Conservation (phyloP, 2,797 vertebrate species). For the Anguilla obscura region DNA sequence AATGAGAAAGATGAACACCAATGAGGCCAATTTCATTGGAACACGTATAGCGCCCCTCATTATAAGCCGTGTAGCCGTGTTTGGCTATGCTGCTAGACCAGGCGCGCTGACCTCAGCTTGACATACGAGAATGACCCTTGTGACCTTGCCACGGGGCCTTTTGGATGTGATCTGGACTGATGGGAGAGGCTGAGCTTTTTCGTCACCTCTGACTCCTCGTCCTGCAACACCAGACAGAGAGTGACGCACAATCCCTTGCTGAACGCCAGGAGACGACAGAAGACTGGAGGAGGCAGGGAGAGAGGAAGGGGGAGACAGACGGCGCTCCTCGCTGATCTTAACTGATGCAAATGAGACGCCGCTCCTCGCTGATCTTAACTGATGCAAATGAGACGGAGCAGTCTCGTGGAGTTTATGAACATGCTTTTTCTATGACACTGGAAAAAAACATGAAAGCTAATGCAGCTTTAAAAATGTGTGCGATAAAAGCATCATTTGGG, state of each 20-base stretch:
- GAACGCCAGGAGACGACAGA: background rate
- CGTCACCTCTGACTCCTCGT: background rate
- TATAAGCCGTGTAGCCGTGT: background rate
- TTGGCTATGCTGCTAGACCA: background rate
- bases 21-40: background rate
- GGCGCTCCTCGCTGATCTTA: background rate
- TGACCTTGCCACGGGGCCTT: background rate
- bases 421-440: background rate
- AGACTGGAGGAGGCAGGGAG: background rate
- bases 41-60: background rate
- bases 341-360: background rate
- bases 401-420: background rate
- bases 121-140: background rate
- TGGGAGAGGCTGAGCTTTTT: background rate
- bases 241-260: background rate
- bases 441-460: background rate
- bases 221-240: background rate
- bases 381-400: background rate
- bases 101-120: background rate
- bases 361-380: background rate
- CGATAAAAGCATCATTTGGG: background rate
- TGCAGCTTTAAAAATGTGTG: background rate
- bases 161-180: slow-evolving; percentile 25
- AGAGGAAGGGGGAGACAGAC: background rate
- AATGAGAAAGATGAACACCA: background rate